Base-by-base conservation (phyloP, 2,888 invertebrate genomes). In the Morpho achilles region DNA sequence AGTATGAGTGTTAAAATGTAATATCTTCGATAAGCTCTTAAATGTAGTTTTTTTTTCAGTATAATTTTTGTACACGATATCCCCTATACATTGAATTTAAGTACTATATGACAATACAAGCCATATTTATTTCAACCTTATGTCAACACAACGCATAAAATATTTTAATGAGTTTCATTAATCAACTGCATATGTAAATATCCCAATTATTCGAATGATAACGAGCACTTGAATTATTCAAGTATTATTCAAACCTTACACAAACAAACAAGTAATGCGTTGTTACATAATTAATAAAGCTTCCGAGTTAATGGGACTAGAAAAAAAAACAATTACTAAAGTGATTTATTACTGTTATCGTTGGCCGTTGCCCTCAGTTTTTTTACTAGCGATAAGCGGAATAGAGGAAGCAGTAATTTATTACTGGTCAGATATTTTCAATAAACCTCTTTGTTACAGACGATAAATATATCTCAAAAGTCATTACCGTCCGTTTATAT, bases 321-420 rank as follows among this genome's bases (percentile, higher is more conserved):
- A 59, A 56, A 60, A 62, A 61, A 70, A 72, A 75, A 71, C 65
- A 68, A 68, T 74, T 68, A 73, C 67, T 59, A 61, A 63, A 66
- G 67, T 75, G 74, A 76, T 75, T 87, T 86, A 87, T 85, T 74
- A 71, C 63, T 71, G 69, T 81, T 84, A 85, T 83, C 80, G 74
- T 54, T 72, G 72, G 75, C 69, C 73, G 68, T 69, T 76, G 76
- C 71, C 74, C 76, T 71, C 67, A 69, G 66, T 69, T 71, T 73
- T 80, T 82, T 82, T 42, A 72, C 67, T 70, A 63, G 67, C 78
- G 86, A 87, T 87, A 88, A 86, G 80, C 73, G 72, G 80, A 82
- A 84, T 71, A 73, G 71, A 75, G 75, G 74, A 76, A 76, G 73
- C 72, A 67, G 63, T 72, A 71, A 77, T 77, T 77, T 76, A 77